Conservation (phyloP, 2,888 invertebrate species). For the Glomeris marginata region DNA sequence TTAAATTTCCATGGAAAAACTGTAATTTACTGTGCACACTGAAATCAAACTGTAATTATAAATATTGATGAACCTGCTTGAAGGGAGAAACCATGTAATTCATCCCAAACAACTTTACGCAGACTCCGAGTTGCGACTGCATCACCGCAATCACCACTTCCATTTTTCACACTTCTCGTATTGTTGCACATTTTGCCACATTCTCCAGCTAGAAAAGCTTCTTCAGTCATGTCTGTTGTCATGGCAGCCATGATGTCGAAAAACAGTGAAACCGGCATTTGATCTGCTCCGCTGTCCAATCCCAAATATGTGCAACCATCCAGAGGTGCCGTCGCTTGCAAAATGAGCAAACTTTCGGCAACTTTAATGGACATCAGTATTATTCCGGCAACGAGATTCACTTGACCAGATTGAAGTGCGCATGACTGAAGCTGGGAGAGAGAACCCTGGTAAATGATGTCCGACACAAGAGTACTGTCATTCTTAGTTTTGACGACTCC, state of each 20-base stretch:
- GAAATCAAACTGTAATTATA: too few species aligned
- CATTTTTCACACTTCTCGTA: conserved; percentile 12
- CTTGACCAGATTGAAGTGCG: conserved; percentile 17
- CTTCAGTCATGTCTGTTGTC: conserved; percentile 27
- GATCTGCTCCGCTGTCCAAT: conserved; percentile 33
- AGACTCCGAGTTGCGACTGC: conserved; percentile 8
- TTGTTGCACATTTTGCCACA: conserved; percentile 20
- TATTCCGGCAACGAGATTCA: conserved; percentile 28
- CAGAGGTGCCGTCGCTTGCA: conserved; percentile 32
- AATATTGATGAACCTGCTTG: conserved; percentile 6
- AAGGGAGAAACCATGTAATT: conserved; percentile 12
- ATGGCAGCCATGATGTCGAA: conserved; percentile 37
- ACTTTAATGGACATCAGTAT: conserved; percentile 31
- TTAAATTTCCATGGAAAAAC: too few species aligned
- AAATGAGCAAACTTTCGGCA: conserved; percentile 29
- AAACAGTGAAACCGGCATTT: conserved; percentile 36
- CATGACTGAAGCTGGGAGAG: conserved; percentile 20
- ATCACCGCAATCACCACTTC: conserved; percentile 15
- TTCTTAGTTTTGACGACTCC: conserved; percentile 28
- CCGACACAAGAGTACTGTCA: conserved; percentile 24
- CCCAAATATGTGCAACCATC: conserved; percentile 38
- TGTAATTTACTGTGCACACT: too few species aligned
- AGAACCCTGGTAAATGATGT: conserved; percentile 25
- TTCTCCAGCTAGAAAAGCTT: conserved; percentile 27
- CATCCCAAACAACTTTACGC: conserved; percentile 16